These are phyloP conservation scores for Antedon mediterranea DNA, from an alignment of 53 echinoderm and acorn worm genomes.

Conservation along the genomic window DNA sequence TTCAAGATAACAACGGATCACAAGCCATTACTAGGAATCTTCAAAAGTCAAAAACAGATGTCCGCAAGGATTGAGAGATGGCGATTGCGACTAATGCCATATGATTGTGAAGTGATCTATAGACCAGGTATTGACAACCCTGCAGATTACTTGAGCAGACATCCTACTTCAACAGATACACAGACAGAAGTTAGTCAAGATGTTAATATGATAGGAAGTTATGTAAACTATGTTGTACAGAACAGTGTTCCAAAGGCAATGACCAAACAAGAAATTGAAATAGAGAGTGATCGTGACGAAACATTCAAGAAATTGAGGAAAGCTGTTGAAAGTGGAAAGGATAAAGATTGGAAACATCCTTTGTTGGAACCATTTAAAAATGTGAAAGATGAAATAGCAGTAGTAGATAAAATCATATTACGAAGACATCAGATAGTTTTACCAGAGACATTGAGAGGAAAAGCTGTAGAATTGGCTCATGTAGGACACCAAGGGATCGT, in stretches of 20 bases:
- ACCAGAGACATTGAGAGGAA: no score
- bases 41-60: no score
- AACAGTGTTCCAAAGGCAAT: constrained; percentile 49
- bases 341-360: constrained; percentile 10
- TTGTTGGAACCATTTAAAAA: constrained; percentile 1
- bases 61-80: no score
- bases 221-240: constrained; percentile 8
- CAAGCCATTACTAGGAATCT: background rate
- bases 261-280: constrained; percentile 22
- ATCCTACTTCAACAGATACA: background rate
- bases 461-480: no score
- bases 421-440: constrained; percentile 6
- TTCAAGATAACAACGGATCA: background rate
- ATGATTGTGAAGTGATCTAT: constrained; percentile 40
- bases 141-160: constrained; percentile 47
- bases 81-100: no score
- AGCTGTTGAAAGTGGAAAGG: constrained; percentile 6
- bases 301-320: constrained; percentile 9
- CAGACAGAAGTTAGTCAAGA: background rate
- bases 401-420: constrained; percentile 19
- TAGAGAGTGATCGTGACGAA: constrained; percentile 13
- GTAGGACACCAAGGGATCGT: no score
- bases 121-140: constrained; percentile 46
- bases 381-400: constrained; percentile 19
- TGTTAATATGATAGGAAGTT: background rate